A percentile compares a stretch with the other conserved stretches of the same genome.
Conservation (phyloP, 2,797 vertebrate species). For the Lates japonicus region DNA sequence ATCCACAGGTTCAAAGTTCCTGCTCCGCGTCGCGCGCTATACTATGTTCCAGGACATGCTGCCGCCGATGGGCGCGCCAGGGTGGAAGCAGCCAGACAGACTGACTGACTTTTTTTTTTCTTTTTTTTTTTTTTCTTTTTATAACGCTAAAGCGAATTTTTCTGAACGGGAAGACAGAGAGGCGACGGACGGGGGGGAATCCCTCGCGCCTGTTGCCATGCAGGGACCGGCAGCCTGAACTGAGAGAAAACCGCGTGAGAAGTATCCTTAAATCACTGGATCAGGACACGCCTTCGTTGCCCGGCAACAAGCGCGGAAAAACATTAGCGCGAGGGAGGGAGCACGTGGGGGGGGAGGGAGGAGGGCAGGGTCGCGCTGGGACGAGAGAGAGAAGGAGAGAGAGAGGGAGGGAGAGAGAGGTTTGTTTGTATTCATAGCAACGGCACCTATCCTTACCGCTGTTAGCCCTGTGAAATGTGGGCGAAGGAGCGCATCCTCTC, state of each 20-base stretch:
- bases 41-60: constrained; percentile 69
- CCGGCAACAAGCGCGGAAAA: constrained; percentile 76
- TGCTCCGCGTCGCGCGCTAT: constrained; percentile 57
- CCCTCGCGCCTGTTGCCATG: constrained; percentile 79
- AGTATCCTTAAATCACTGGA: constrained; percentile 86
- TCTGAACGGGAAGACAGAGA: constrained; percentile 58
- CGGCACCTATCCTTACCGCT: constrained; percentile 59
- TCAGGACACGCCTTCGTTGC: constrained; percentile 84
- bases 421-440: constrained; percentile 87
- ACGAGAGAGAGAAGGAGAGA: constrained; percentile 30
- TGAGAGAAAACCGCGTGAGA: constrained; percentile 74
- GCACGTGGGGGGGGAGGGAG: constrained; percentile 52
- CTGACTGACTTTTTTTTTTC: not conserved
- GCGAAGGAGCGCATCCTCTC: constrained; percentile 45
- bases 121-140: not conserved
- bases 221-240: constrained; percentile 82
- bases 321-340: constrained; percentile 55
- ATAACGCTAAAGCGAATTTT: not conserved
- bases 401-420: constrained; percentile 61
- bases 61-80: constrained; percentile 54
- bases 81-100: constrained; percentile 19
- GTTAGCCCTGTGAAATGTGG: constrained; percentile 53
- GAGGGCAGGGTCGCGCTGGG: constrained; percentile 32
- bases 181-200: constrained; percentile 79
- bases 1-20: constrained; percentile 60